Evolutionary conservation across 2,888 invertebrate species (phyloP).

Genomic region (Drosophila subsilvestris): DNA sequence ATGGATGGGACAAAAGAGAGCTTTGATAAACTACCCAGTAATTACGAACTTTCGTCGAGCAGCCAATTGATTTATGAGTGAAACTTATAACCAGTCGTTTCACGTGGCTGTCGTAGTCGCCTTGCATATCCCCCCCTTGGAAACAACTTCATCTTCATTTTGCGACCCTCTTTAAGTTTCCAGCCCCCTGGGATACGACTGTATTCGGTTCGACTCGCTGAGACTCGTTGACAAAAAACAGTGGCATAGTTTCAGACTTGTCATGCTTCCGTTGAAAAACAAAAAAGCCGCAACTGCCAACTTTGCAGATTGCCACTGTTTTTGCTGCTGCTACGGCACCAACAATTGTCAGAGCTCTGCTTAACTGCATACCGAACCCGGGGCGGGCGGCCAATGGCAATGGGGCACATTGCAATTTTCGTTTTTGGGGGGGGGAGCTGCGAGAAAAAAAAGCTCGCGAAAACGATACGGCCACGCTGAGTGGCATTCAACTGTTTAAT

Average conservation of each 20-base stretch:
- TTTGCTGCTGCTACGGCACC: slow-evolving; percentile 14
- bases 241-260: slow-evolving; percentile 51
- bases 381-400: slow-evolving; percentile 10
- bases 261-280: slow-evolving; percentile 38
- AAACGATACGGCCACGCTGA: slow-evolving; percentile 31
- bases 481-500: slow-evolving; percentile 66
- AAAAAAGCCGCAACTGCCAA: slow-evolving; percentile 44
- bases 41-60: slow-evolving; percentile 20
- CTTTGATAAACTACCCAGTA: slow-evolving; percentile 36
- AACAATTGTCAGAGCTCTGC: slow-evolving; percentile 47
- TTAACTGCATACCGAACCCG: slow-evolving; percentile 52
- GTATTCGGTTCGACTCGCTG: neutral
- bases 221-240: slow-evolving; percentile 39
- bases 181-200: slow-evolving; percentile 5
- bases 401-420: slow-evolving; percentile 26
- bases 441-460: slow-evolving; percentile 50
- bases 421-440: slow-evolving; percentile 36
- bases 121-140: slow-evolving; percentile 18
- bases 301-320: slow-evolving; percentile 49
- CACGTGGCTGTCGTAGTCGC: slow-evolving; percentile 7
- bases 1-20: slow-evolving; percentile 1
- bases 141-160: slow-evolving; percentile 24
- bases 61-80: slow-evolving; percentile 68
- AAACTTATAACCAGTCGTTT: slow-evolving; percentile 54
- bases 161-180: slow-evolving; percentile 24